Conservation (phyloP, 2,113 vertebrate genomes). For the Rhodinocichla rosea region DNA sequence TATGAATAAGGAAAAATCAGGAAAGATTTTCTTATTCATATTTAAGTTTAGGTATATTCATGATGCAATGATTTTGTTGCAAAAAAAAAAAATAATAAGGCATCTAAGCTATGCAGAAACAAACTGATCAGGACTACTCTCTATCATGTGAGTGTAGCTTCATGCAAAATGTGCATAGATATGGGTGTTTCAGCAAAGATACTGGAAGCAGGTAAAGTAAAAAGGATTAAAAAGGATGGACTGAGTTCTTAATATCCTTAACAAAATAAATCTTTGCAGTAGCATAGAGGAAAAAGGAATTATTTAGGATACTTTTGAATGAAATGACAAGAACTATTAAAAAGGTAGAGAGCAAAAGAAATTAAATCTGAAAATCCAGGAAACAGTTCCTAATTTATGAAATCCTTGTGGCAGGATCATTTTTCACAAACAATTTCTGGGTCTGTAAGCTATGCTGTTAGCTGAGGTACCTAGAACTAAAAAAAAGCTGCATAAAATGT, state of each 20-base stretch:
- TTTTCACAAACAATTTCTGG: background rate
- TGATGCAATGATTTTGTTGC: background rate
- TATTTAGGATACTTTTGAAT: background rate
- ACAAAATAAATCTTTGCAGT: background rate
- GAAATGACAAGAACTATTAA: background rate
- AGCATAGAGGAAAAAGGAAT: background rate
- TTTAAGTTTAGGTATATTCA: background rate
- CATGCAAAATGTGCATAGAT: background rate
- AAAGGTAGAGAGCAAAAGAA: background rate
- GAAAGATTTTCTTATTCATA: background rate
- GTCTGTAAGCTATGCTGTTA: background rate
- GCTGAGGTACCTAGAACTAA: background rate
- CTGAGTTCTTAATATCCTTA: background rate
- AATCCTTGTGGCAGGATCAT: background rate
- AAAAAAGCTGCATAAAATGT: background rate
- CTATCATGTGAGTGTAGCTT: background rate
- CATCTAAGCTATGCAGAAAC: background rate
- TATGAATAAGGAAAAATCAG: background rate
- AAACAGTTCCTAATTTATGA: background rate
- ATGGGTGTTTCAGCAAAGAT: background rate
- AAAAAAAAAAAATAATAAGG: background rate
- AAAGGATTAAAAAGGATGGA: background rate
- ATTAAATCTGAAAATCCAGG: background rate
- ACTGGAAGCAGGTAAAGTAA: background rate
- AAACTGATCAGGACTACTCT: background rate